phyloP scores from a whole-genome alignment of 2,113 vertebrate genomes.

The Vombatus ursinus region DNA sequence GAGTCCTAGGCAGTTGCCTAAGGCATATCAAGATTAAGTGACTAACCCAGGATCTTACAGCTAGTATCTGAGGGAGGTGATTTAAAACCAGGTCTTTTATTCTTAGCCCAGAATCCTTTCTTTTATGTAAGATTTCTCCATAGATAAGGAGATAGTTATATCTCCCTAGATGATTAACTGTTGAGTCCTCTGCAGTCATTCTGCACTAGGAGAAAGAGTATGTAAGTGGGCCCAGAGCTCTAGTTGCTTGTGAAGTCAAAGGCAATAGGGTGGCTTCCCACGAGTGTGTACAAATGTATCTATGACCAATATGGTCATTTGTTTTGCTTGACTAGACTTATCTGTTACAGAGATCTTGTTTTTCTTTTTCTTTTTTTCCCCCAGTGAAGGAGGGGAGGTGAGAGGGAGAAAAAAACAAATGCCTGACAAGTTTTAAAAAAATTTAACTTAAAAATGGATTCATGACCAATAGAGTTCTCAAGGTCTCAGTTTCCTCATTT shows the following conservation, averaged over 20 bases:
- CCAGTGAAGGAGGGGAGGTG: not conserved
- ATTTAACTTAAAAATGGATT: not conserved
- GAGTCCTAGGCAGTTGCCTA: not conserved
- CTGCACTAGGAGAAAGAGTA: not conserved
- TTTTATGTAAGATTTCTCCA: not conserved
- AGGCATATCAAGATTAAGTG: not conserved
- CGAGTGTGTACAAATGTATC: not conserved
- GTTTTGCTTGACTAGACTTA: not conserved
- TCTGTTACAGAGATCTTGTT: not conserved
- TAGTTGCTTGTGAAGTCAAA: not conserved
- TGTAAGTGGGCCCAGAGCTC: not conserved
- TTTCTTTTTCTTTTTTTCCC: not conserved
- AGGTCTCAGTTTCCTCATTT: accelerated
- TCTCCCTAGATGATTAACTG: not conserved
- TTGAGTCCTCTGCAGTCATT: not conserved
- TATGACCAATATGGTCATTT: not conserved
- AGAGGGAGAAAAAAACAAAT: not conserved
- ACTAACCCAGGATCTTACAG: not conserved
- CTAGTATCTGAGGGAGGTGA: not conserved
- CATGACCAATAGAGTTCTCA: not conserved
- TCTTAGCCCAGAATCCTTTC: not conserved
- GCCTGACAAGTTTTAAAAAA: not conserved
- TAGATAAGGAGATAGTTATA: not conserved
- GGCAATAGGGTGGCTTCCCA: not conserved
- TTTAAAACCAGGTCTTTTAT: not conserved